Percentiles rank a stretch among this genome's conserved stretches.
Evolutionary conservation across 2,888 invertebrate genomes (phyloP).

Genomic region (Balanococcus diminutus): DNA sequence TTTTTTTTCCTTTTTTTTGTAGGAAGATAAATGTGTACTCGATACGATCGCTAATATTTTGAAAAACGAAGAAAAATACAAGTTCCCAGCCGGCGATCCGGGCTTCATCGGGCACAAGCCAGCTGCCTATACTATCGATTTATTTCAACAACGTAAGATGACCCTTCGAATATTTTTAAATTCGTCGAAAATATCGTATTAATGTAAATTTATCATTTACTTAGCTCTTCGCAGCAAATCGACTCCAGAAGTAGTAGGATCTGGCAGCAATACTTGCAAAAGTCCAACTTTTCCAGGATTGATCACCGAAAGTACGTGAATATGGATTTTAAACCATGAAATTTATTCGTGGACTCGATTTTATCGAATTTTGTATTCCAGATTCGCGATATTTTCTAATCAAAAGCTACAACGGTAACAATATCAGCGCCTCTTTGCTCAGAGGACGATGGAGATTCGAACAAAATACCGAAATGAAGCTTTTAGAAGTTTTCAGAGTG

Average conservation of each 20-base stretch:
- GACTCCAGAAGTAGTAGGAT: neutral
- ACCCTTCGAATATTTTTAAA: neutral
- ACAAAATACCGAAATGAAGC: slow-evolving; percentile 22
- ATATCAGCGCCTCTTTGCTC: slow-evolving; percentile 28
- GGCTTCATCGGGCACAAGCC: slow-evolving; percentile 46
- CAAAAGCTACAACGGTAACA: slow-evolving; percentile 35
- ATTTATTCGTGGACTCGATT: neutral
- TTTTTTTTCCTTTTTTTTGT: neutral
- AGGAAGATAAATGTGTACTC: slow-evolving; percentile 44
- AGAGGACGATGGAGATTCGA: slow-evolving; percentile 28
- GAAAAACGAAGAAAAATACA: slow-evolving; percentile 46
- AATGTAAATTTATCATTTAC: neutral
- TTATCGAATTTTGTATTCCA: neutral
- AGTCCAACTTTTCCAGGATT: slow-evolving; percentile 32
- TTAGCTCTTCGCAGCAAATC: slow-evolving; percentile 29
- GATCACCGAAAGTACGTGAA: slow-evolving; percentile 36
- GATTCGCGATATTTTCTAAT: slow-evolving; percentile 46
- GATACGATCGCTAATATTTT: slow-evolving; percentile 23
- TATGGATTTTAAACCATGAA: neutral
- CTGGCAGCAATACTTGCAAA: neutral
- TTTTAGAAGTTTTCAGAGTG: slow-evolving; percentile 25
- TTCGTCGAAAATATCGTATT: neutral
- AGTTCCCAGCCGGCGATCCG: slow-evolving; percentile 48
- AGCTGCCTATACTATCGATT: slow-evolving; percentile 45
- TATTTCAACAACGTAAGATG: slow-evolving; percentile 47